Percentiles rank a stretch among this genome's conserved stretches.
Evolutionary conservation across 2,113 vertebrate genomes (phyloP).

Genomic region (Dicrurus megarhynchus): DNA sequence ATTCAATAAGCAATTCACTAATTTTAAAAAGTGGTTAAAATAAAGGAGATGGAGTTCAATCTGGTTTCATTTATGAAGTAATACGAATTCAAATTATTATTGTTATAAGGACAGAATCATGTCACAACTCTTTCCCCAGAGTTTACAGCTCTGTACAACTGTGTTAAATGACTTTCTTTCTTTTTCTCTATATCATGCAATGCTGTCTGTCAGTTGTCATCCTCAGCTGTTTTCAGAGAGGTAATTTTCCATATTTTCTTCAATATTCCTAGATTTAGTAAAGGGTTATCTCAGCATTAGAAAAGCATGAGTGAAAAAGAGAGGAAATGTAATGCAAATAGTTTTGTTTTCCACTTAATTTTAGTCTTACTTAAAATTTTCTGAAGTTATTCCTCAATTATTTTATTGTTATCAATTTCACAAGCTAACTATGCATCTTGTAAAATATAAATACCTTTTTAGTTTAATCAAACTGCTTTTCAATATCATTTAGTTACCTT

Average conservation of each 20-base stretch:
- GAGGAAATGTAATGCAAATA: neutral
- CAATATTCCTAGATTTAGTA: neutral
- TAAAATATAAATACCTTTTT: neutral
- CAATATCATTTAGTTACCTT: neutral
- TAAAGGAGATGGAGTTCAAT: neutral
- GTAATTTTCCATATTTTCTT: neutral
- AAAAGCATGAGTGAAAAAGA: neutral
- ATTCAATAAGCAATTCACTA: neutral
- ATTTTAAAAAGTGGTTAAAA: neutral
- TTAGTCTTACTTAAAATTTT: neutral
- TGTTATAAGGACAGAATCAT: neutral
- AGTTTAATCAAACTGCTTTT: neutral
- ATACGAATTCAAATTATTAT: neutral
- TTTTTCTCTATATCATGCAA: neutral
- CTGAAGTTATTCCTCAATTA: neutral
- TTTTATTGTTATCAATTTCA: neutral
- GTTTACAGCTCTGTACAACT: neutral
- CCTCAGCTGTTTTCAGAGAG: neutral
- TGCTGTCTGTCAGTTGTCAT: neutral
- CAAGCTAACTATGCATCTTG: neutral
- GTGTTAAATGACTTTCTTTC: neutral
- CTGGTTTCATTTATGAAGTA: neutral
- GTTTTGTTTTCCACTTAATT: neutral
- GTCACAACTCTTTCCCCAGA: neutral
- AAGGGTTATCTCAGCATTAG: neutral